Evolutionary conservation across 2,797 vertebrate species (phyloP).

Genomic region (Pyrocephalus nanus): DNA sequence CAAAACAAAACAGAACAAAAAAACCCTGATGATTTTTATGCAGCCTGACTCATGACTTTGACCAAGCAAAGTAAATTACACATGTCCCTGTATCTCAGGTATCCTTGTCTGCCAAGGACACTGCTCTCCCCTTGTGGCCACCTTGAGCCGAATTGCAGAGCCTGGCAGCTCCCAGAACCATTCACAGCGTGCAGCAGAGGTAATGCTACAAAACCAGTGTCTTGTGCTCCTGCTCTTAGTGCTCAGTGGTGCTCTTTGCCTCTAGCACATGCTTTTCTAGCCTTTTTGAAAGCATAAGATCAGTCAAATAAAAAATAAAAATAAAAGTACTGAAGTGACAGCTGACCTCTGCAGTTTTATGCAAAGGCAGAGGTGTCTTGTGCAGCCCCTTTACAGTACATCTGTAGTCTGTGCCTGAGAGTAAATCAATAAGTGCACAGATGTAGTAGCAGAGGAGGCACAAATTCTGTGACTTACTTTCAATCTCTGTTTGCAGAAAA

Average conservation of each 20-base stretch:
- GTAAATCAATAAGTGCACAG: neutral
- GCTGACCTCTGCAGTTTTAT: neutral
- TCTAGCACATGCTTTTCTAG: neutral
- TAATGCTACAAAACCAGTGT: neutral
- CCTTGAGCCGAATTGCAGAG: neutral
- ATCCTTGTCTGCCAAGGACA: neutral
- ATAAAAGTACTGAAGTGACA: neutral
- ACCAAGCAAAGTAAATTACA: neutral
- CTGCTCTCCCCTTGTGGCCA: neutral
- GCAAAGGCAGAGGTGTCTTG: neutral
- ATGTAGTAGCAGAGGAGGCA: neutral
- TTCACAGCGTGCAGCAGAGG: neutral
- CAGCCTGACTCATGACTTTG: neutral
- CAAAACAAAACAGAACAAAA: neutral
- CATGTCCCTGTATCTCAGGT: neutral
- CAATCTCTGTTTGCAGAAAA: neutral
- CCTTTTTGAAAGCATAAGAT: neutral
- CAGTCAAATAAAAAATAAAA: neutral
- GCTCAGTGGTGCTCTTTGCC: neutral
- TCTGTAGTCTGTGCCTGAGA: neutral
- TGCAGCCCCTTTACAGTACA: neutral
- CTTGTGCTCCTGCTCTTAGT: neutral
- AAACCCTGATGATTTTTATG: neutral
- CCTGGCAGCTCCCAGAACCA: neutral
- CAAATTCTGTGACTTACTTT: neutral